A percentile compares a stretch with the other conserved stretches of the same genome.
Conservation (phyloP, 2,888 invertebrate genomes). For the Galerucella pusilla region DNA sequence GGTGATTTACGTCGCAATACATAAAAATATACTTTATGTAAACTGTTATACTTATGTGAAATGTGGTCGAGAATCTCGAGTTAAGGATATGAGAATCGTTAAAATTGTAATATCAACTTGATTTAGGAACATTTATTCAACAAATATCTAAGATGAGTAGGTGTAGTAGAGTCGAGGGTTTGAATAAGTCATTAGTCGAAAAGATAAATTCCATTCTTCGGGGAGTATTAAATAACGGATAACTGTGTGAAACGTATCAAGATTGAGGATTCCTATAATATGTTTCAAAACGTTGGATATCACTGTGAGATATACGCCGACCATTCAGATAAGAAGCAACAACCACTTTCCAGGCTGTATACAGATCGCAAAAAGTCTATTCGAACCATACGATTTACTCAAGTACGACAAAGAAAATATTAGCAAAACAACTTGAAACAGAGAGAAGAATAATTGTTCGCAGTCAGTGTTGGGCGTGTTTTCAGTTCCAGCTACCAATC, state of each 20-base stretch:
- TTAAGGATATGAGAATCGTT: neutral
- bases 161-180: conserved; percentile 3
- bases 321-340: no score
- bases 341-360: no score
- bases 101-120: conserved; percentile 7
- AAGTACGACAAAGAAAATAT: no score
- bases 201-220: conserved; percentile 6
- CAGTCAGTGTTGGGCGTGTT: no score
- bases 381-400: no score
- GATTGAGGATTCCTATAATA: neutral
- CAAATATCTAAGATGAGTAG: conserved; percentile 8
- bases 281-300: neutral
- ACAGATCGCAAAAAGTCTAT: no score
- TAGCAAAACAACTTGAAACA: no score
- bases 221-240: conserved; percentile 11
- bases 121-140: conserved; percentile 6
- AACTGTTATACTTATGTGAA: neutral
- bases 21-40: no score
- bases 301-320: neutral
- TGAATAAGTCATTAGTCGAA: conserved; percentile 9
- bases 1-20: no score
- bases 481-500: no score
- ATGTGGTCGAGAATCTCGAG: neutral
- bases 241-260: neutral
- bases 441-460: no score